phyloP scores from a whole-genome alignment of 2,888 invertebrate species.

The Lasioglossum leucozonium region DNA sequence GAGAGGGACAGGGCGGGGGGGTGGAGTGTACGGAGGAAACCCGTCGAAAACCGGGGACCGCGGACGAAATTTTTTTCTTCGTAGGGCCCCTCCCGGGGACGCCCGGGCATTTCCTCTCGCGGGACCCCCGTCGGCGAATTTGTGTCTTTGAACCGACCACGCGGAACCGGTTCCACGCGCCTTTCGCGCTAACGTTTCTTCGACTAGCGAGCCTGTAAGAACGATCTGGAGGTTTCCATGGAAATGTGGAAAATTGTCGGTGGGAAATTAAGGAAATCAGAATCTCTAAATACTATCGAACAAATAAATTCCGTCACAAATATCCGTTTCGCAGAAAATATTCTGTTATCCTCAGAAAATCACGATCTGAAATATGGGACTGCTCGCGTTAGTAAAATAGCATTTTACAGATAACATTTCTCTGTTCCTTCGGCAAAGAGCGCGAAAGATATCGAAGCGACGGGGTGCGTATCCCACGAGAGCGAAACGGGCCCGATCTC shows the following conservation, averaged over 20 bases:
- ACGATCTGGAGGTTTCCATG: neutral
- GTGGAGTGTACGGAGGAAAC: neutral
- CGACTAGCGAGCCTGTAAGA: neutral
- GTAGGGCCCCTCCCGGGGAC: neutral
- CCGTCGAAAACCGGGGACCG: slow-evolving; percentile 27
- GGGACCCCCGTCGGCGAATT: slow-evolving; percentile 30
- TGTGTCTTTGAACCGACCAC: slow-evolving; percentile 39
- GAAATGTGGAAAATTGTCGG: neutral
- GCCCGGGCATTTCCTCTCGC: slow-evolving; percentile 20
- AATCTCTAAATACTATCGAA: too few species aligned
- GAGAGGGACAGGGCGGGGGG: neutral
- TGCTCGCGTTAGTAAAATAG: neutral
- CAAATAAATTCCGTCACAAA: too few species aligned
- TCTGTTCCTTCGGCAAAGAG: neutral
- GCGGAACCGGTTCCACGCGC: slow-evolving; percentile 38
- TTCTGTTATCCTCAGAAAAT: neutral
- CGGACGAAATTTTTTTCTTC: slow-evolving; percentile 40
- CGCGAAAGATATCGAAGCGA: neutral
- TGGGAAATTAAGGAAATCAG: too few species aligned
- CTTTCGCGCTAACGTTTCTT: neutral
- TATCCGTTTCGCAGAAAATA: too few species aligned
- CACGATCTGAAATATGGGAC: neutral
- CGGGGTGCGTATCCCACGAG: neutral
- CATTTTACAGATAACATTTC: neutral
- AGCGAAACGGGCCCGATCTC: neutral